Conservation (phyloP, 2,797 vertebrate genomes). For the Myotis findleyi region DNA sequence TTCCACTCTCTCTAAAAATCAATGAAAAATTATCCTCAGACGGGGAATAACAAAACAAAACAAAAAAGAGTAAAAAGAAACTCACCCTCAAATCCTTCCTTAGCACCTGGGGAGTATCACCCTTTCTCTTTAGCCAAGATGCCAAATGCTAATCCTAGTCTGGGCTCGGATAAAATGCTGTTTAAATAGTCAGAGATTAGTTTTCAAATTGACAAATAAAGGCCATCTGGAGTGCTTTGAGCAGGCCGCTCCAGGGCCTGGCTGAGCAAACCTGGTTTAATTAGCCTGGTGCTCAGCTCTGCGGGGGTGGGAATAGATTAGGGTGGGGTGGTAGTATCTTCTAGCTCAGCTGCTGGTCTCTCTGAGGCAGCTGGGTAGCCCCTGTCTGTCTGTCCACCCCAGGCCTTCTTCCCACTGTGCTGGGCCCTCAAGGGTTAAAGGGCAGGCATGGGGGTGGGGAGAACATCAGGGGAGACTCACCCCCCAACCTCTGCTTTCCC, state of each 20-base stretch:
- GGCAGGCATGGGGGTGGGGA: background rate
- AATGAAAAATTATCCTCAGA: no score
- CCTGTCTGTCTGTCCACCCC: background rate
- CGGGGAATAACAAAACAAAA: no score
- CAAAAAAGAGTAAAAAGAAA: background rate
- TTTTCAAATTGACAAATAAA: constrained; percentile 77
- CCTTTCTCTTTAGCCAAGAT: constrained; percentile 75
- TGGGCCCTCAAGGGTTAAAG: background rate
- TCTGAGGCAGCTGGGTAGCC: background rate
- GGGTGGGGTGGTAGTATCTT: background rate
- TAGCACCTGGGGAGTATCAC: constrained; percentile 33
- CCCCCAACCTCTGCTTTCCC: background rate
- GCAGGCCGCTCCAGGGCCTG: constrained; percentile 65
- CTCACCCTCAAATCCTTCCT: constrained; percentile 62
- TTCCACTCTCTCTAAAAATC: no score
- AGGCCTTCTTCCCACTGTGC: background rate
- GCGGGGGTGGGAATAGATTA: background rate
- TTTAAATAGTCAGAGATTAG: constrained; percentile 78
- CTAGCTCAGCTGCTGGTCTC: background rate
- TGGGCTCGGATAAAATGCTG: constrained; percentile 65
- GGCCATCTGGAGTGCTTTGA: constrained; percentile 69
- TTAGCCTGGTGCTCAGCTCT: constrained; percentile 60
- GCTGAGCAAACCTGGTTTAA: constrained; percentile 79
- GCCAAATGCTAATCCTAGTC: constrained; percentile 75
- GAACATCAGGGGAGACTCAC: background rate